Conservation (phyloP, 2,888 invertebrate genomes). For the Cistogaster globosa region DNA sequence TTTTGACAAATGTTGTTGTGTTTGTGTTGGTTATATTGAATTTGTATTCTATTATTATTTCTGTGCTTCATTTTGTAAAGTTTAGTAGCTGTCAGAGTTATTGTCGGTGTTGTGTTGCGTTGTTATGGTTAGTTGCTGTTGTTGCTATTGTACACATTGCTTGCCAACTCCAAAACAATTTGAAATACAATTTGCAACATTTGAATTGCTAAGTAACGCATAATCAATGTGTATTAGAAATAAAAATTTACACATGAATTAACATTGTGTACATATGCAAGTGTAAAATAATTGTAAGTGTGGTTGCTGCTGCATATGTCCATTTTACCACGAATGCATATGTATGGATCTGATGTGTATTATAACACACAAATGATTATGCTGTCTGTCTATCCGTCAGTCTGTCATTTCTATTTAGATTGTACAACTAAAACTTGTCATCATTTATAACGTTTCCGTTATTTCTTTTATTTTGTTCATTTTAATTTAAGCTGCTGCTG, state of each 20-base stretch:
- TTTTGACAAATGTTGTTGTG: conserved; percentile 65
- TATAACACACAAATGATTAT: conserved; percentile 39
- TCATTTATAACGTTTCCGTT: conserved; percentile 56
- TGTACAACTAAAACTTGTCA: conserved; percentile 58
- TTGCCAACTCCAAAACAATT: conserved; percentile 57
- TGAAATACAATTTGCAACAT: conserved; percentile 69
- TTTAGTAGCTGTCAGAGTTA: conserved; percentile 30
- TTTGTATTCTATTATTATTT: conserved; percentile 5
- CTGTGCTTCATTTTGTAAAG: not conserved
- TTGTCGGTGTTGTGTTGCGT: not conserved
- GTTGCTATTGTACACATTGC: not conserved
- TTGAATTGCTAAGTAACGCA: conserved; percentile 71
- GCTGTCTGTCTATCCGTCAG: not conserved
- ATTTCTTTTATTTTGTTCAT: conserved; percentile 1
- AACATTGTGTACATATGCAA: conserved; percentile 11
- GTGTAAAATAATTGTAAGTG: not conserved
- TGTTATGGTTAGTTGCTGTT: conserved; percentile 13
- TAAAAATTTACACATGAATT: conserved; percentile 44
- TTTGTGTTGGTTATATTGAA: not conserved
- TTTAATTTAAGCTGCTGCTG: conserved; percentile 18
- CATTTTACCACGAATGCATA: conserved; percentile 40
- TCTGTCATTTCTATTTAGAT: conserved; percentile 46
- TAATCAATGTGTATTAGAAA: conserved; percentile 66
- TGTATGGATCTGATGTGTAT: conserved; percentile 8
- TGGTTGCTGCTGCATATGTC: conserved; percentile 20